Conservation (phyloP, 2,888 invertebrate species). For the Boloria selene region DNA sequence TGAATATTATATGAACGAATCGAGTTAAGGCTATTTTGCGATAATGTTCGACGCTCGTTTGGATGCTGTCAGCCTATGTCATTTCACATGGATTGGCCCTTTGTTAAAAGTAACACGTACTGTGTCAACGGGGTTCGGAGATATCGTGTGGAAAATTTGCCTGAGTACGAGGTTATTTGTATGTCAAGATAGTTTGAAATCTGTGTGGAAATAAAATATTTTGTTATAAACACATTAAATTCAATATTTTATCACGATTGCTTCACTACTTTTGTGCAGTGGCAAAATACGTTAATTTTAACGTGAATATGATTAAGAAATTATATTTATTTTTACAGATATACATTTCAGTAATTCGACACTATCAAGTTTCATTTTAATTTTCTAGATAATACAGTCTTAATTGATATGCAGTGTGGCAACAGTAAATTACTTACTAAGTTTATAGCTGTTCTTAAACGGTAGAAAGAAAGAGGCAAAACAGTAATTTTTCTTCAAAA, state of each 20-base stretch:
- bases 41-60: constrained; percentile 77
- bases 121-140: constrained; percentile 62
- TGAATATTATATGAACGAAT: constrained; percentile 82
- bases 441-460: no score
- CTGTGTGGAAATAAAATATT: background rate
- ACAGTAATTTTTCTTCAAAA: no score
- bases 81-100: constrained; percentile 79
- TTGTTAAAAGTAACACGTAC: constrained; percentile 80
- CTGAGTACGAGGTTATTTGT: constrained; percentile 45
- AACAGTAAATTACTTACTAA: no score
- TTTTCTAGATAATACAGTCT: no score
- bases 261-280: background rate
- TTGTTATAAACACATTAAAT: background rate
- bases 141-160: constrained; percentile 66
- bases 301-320: no score
- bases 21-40: constrained; percentile 80
- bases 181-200: constrained; percentile 25
- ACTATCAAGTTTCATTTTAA: no score
- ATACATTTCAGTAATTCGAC: no score
- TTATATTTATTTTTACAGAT: no score
- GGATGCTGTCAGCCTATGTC: constrained; percentile 80
- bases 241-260: background rate
- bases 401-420: no score
- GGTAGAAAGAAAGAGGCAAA: no score
- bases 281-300: no score